Evolutionary conservation across 92 coral and sea anemone species (phyloP).

Genomic region (Galaxea fascicularis): DNA sequence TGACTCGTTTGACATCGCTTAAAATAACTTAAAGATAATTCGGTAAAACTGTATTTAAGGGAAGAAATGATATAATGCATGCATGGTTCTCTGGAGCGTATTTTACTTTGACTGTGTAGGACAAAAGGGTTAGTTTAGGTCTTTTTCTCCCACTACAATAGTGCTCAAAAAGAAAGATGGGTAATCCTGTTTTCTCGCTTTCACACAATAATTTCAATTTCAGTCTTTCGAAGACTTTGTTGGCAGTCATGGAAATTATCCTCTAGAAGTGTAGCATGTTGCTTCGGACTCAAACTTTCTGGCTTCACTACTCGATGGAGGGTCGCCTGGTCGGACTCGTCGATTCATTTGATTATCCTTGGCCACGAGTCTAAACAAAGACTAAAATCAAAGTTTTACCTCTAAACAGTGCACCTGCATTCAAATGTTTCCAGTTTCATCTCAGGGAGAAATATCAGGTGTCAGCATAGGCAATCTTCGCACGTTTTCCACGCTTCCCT

Average conservation of each 20-base stretch:
- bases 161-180: slow-evolving; percentile 26
- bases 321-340: neutral
- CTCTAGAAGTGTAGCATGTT: neutral
- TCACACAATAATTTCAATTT: slow-evolving; percentile 1
- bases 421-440: slow-evolving; percentile 62
- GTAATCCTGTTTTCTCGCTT: slow-evolving; percentile 30
- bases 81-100: neutral
- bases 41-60: neutral
- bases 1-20: neutral
- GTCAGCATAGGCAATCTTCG: slow-evolving; percentile 71
- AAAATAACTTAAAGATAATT: neutral
- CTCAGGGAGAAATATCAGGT: slow-evolving; percentile 75
- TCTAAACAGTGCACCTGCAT: slow-evolving; percentile 71
- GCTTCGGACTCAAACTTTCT: too few species aligned
- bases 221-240: neutral
- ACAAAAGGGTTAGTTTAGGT: slow-evolving; percentile 21
- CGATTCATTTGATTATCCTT: neutral
- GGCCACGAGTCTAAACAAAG: slow-evolving; percentile 51
- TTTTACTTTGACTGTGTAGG: neutral
- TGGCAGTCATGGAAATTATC: neutral
- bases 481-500: slow-evolving; percentile 21
- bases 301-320: neutral
- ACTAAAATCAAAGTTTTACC: slow-evolving; percentile 59
- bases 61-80: neutral
- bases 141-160: neutral